Percentiles rank a stretch among this genome's conserved stretches.
These are phyloP conservation scores for Danio albolineatus DNA, from an alignment of 2,797 vertebrate species.

Conservation along the genomic window DNA sequence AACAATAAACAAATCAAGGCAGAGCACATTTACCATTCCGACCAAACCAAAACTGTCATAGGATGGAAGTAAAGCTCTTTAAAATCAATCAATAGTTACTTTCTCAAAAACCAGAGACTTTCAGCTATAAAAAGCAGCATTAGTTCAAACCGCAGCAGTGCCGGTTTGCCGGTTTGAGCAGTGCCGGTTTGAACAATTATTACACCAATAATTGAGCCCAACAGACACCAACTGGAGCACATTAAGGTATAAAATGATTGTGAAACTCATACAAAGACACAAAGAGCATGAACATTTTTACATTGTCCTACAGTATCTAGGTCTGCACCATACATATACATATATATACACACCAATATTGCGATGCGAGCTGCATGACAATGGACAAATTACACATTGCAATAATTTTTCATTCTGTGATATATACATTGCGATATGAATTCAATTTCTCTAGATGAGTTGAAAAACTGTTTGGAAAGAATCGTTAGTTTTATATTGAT, in stretches of 20 bases:
- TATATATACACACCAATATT: no score
- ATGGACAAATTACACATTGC: no score
- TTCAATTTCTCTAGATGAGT: no score
- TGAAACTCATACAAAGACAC: background rate
- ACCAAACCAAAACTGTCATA: background rate
- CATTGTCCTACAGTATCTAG: background rate
- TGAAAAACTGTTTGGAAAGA: no score
- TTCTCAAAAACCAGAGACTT: background rate
- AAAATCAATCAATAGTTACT: background rate
- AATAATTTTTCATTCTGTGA: no score
- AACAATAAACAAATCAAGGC: background rate
- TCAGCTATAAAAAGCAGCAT: background rate
- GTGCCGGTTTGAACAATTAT: no score
- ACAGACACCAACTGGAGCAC: background rate
- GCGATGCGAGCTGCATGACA: no score
- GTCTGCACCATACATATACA: no score
- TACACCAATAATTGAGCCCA: background rate
- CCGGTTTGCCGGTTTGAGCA: no score
- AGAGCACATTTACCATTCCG: background rate
- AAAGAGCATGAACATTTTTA: conserved; percentile 8
- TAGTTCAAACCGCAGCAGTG: background rate
- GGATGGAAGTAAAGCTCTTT: background rate
- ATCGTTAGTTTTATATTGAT: no score
- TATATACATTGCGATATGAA: no score
- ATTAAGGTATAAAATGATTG: conserved; percentile 5